Evolutionary conservation across 2,888 invertebrate species (phyloP), one percentile per base, ranked within the genome.

Genomic region (Drosophila testacea): DNA sequence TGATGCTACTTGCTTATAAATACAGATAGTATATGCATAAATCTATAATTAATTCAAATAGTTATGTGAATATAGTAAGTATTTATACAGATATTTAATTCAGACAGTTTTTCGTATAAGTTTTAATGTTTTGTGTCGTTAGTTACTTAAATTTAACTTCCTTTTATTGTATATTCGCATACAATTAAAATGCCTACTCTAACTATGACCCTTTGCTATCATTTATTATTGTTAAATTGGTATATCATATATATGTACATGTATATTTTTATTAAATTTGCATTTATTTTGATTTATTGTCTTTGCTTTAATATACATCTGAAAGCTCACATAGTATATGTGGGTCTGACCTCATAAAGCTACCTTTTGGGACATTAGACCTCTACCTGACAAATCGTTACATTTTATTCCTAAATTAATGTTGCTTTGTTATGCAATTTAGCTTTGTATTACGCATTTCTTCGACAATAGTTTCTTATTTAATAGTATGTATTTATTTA

Each of bases 1-100:
- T 30, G 36, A 74, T 38, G 46, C 46, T 27, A 46, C 28, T 47
- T 47, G 11, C 5, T 47, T 36, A 47, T 28, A 16, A 16, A 16
- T 16, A 7, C 38, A 16, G 38, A 38, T 30, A 38, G 28, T 28
- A 38, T 36, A 47, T 57, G 57, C 57, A 57, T 55, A 30, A 16
- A 55, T 54, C 54, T 39, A 22, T 32, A 32, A 27, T 55, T 44
- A 4, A 44, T 55, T 55, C n/a, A 55, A 11, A 4, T 13, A 16
- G 9, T 42, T 22, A 22, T 36, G 4, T 32, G 28, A 4, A 30
- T 30, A 16, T 16, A 16, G 16, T 16, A 13, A 9, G 28, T 9
- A 47, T n/a, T 28, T 3, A 28, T 28, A 2, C 22, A 22, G 22
- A 16, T 16, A 16, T 16, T 16, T 16, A 16, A 16, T 16, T 16